Evolutionary conservation across 2,888 invertebrate species (phyloP), one percentile per base, ranked within the genome.

Genomic region (Sicus ferrugineus): DNA sequence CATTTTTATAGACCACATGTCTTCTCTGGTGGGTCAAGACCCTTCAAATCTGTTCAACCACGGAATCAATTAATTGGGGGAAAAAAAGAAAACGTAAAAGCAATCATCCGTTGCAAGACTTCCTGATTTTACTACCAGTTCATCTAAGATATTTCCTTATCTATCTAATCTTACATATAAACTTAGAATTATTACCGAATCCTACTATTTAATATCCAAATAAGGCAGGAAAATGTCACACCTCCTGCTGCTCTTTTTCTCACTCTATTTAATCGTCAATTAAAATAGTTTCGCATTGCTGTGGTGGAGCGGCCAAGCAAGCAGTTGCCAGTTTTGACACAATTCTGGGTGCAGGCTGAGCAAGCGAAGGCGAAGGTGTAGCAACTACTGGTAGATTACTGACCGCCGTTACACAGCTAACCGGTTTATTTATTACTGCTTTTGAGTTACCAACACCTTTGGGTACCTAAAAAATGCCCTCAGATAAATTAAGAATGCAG

Each of bases 231-330:
- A 9, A 42, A 3, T 16, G 14, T 42, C 4, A n/a, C n/a, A n/a
- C 4, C n/a, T 42, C 42, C 42, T 42, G 14, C 42, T 42, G 42
- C 42, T n/a, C 31, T 31, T n/a, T 31, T 30, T 59, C 23, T 50
- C 19, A 50, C 42, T 28, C 42, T 28, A 11, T 50, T 61, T 73
- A 78, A 73, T 79, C 80, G 48, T 79, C 79, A 68, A 79, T 79
- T 48, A 80, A 65, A 63, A 79, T 79, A 52, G 80, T 73, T 26
- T 75, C 73, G 30, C 56, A 59, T 42, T 26, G 30, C 16, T 65
- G 58, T 30, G 48, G 9, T 34, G 38, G 14, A 21, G 61, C 7
- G 38, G 59, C 50, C 48, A 26, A n/a, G 68, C 52, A 11, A 56
- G 23, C 2, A 2, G 54, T 16, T 50, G 56, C 28, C 14, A 23